Percentiles rank a stretch among this genome's conserved stretches.
Conservation (phyloP, 2,888 invertebrate species). For the Cotesia congregata region DNA sequence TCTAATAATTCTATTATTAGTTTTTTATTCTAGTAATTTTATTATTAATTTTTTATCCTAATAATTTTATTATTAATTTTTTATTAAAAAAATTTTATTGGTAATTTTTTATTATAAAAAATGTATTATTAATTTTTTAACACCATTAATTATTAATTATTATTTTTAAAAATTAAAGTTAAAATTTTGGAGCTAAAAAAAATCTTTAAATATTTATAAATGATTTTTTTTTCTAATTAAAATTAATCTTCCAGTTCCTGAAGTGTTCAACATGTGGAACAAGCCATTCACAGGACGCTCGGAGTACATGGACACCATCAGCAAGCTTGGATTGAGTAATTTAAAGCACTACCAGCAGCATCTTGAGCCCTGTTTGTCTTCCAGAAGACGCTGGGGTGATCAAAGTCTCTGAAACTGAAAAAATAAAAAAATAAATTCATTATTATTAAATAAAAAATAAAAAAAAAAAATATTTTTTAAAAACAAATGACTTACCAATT, state of each 20-base stretch:
- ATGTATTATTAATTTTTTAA: too few relatives aligned
- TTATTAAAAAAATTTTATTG: too few relatives aligned
- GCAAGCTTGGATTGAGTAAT: constrained; percentile 75
- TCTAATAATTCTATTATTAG: neutral
- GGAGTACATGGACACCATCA: constrained; percentile 77
- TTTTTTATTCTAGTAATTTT: too few relatives aligned
- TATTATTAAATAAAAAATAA: constrained; percentile 2
- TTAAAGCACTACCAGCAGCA: constrained; percentile 76
- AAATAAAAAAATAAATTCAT: neutral
- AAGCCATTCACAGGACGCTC: constrained; percentile 74
- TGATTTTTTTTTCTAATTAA: too few relatives aligned
- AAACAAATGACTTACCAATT: neutral
- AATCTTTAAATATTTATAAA: too few relatives aligned
- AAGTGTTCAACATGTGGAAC: constrained; percentile 73
- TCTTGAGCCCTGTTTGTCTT: constrained; percentile 66
- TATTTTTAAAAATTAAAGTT: too few relatives aligned
- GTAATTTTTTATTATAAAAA: too few relatives aligned
- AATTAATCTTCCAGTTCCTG: constrained; percentile 67
- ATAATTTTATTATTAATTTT: too few relatives aligned
- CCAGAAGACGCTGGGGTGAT: constrained; percentile 43
- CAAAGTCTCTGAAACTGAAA: constrained; percentile 19
- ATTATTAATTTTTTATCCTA: too few relatives aligned
- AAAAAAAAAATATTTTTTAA: neutral
- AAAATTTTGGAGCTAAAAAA: too few relatives aligned
- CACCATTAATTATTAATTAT: too few relatives aligned